Conservation (phyloP, 2,888 invertebrate species). For the Polymixis lichenea region DNA sequence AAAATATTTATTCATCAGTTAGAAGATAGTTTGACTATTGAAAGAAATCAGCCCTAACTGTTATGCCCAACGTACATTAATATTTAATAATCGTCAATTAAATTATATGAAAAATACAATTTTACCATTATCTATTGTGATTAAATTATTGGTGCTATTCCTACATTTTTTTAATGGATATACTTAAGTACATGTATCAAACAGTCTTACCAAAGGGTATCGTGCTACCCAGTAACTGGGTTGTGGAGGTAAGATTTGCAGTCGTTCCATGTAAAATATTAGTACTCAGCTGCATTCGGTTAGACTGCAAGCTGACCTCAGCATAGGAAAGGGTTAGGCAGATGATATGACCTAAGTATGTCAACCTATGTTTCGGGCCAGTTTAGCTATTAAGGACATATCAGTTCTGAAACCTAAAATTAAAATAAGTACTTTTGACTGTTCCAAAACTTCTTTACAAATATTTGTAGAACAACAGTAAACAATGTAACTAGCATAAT, state of each 20-base stretch:
- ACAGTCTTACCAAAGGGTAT: too few relatives aligned
- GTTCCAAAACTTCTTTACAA: not conserved
- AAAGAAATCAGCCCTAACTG: too few relatives aligned
- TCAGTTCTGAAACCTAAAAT: not conserved
- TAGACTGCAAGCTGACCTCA: too few relatives aligned
- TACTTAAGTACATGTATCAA: not conserved
- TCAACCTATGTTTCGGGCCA: not conserved
- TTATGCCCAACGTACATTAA: conserved; percentile 3
- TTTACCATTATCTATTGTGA: not conserved
- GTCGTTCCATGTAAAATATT: too few relatives aligned
- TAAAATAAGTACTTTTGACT: not conserved
- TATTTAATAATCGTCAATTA: conserved; percentile 16
- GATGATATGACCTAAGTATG: not conserved
- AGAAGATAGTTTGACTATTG: too few relatives aligned
- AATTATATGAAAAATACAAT: not conserved
- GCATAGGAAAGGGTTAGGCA: too few relatives aligned
- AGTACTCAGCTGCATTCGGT: too few relatives aligned
- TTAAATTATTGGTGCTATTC: conserved; percentile 53
- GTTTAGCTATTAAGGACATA: not conserved
- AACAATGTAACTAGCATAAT: conserved; percentile 32
- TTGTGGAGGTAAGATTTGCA: too few relatives aligned
- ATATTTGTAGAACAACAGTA: not conserved
- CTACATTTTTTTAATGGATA: not conserved
- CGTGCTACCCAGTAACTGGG: too few relatives aligned
- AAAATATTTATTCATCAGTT: too few relatives aligned